Conservation (phyloP, 2,888 invertebrate species). For the Ariolimax columbianus region DNA sequence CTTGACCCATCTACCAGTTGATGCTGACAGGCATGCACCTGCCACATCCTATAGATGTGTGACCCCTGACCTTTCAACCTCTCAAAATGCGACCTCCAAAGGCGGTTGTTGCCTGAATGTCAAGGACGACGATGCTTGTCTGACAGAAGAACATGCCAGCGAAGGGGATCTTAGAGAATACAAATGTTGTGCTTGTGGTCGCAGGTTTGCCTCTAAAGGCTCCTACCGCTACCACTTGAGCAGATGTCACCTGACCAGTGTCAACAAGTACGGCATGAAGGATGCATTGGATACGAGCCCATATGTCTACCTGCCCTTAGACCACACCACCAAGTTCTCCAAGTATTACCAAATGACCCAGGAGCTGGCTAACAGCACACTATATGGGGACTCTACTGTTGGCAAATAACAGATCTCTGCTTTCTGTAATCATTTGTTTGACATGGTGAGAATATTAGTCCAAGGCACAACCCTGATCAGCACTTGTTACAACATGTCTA, state of each 20-base stretch:
- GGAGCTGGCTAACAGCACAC: slow-evolving; percentile 92
- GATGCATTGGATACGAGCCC: slow-evolving; percentile 76
- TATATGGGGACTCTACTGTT: too few relatives aligned
- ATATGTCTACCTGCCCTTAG: slow-evolving; percentile 76
- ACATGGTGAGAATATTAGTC: too few relatives aligned
- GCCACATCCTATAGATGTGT: slow-evolving; percentile 40
- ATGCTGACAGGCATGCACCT: background rate
- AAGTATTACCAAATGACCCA: slow-evolving; percentile 99
- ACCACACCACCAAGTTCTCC: slow-evolving; percentile 89
- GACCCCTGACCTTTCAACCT: slow-evolving; percentile 55
- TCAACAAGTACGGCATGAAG: slow-evolving; percentile 74
- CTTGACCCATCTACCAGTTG: slow-evolving; percentile 14
- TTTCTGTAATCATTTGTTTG: too few relatives aligned
- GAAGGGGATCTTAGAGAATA: slow-evolving; percentile 68
- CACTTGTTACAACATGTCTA: too few relatives aligned
- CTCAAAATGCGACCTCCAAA: slow-evolving; percentile 63
- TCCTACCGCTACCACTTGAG: slow-evolving; percentile 96
- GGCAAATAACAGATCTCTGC: too few relatives aligned
- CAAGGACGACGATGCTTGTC: slow-evolving; percentile 57
- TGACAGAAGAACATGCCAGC: slow-evolving; percentile 59
- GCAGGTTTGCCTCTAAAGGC: slow-evolving; percentile 95
- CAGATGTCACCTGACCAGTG: slow-evolving; percentile 74
- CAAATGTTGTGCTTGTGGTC: slow-evolving; percentile 74
- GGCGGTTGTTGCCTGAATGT: slow-evolving; percentile 54
- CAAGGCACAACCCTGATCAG: too few relatives aligned